Evolutionary conservation across 2,113 vertebrate genomes (phyloP).

Genomic region (Mus spicilegus): DNA sequence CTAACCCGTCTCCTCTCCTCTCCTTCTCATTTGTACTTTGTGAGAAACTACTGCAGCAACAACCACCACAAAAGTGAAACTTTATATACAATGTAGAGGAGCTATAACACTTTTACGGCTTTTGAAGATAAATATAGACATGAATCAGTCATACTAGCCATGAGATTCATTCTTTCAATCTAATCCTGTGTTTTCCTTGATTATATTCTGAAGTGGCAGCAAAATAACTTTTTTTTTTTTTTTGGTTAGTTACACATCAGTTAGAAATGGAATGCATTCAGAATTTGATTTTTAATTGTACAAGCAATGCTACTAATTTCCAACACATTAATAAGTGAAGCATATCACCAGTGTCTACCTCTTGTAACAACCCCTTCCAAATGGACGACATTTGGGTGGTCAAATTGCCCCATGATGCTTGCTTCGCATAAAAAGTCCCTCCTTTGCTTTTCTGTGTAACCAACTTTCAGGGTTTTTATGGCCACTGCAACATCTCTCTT

Average conservation of each 20-base stretch:
- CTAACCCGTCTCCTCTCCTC: conserved; percentile 54
- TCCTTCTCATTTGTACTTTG: conserved; percentile 71
- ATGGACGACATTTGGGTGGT: conserved; percentile 98
- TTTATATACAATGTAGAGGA: conserved; percentile 78
- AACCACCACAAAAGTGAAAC: conserved; percentile 69
- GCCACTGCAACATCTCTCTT: conserved; percentile 96
- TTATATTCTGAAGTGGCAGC: conserved; percentile 60
- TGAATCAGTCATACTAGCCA: background rate
- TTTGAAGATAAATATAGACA: conserved; percentile 79
- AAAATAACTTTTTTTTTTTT: conserved; percentile 77
- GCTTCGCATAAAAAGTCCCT: conserved; percentile 98
- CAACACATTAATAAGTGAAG: conserved; percentile 56
- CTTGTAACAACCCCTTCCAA: conserved; percentile 98
- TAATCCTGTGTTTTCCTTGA: conserved; percentile 69
- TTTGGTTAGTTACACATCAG: conserved; percentile 74
- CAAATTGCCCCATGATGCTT: conserved; percentile 99
- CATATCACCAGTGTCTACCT: conserved; percentile 86
- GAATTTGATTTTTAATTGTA: conserved; percentile 71
- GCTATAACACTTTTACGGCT: conserved; percentile 67
- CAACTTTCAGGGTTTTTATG: conserved; percentile 98
- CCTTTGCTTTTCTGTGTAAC: conserved; percentile 98
- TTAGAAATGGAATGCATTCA: conserved; percentile 60
- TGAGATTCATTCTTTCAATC: conserved; percentile 62
- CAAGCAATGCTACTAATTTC: conserved; percentile 64
- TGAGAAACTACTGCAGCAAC: conserved; percentile 62